phyloP scores from a whole-genome alignment of 2,888 invertebrate species.

The Nysson spinosus region DNA sequence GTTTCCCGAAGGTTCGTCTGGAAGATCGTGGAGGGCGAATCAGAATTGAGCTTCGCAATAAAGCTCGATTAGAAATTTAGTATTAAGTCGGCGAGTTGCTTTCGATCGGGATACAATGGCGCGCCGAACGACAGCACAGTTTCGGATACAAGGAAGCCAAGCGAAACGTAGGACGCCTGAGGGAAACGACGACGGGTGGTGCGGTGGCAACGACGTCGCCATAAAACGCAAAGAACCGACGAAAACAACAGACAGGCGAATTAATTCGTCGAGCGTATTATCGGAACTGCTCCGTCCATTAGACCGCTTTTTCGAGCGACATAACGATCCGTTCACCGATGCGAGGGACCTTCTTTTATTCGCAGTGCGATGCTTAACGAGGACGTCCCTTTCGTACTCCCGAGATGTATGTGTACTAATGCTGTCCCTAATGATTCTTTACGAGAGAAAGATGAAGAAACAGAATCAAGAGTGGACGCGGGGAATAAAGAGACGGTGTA shows the following conservation, averaged over 20 bases:
- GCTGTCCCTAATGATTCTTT: conserved; percentile 57
- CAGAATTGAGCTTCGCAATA: not conserved
- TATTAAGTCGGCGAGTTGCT: conserved; percentile 25
- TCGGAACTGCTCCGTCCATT: conserved; percentile 58
- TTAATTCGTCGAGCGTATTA: conserved; percentile 52
- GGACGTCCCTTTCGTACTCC: conserved; percentile 37
- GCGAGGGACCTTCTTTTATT: conserved; percentile 40
- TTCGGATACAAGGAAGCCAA: not conserved
- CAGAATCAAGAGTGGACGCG: conserved; percentile 5
- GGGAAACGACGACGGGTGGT: not conserved
- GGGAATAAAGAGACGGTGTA: not conserved
- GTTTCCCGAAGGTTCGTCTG: not conserved
- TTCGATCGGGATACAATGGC: conserved; percentile 13
- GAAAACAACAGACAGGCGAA: conserved; percentile 43
- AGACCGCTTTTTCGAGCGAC: conserved; percentile 54
- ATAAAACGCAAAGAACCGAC: conserved; percentile 24
- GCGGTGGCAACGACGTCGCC: conserved; percentile 11
- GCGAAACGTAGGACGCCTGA: not conserved
- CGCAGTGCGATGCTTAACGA: conserved; percentile 50
- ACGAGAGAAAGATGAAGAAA: conserved; percentile 12
- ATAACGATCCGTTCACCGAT: conserved; percentile 43
- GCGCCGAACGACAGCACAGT: not conserved
- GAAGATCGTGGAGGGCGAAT: not conserved
- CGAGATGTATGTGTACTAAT: conserved; percentile 48
- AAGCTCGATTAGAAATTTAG: conserved; percentile 11